phyloP scores from a whole-genome alignment of 2,888 invertebrate species.

The Schizotus pectinicornis region DNA sequence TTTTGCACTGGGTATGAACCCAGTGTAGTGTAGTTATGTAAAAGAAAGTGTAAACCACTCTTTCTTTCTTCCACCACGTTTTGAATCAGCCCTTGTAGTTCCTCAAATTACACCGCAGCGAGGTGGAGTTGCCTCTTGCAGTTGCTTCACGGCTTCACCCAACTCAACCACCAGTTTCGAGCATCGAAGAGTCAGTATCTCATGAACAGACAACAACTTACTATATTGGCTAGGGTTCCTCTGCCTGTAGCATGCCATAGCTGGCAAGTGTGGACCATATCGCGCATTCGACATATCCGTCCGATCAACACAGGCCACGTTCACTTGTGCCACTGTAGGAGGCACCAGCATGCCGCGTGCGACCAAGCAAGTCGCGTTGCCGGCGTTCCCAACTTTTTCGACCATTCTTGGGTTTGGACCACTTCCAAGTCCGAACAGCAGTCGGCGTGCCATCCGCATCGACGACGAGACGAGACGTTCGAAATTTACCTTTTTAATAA shows the following conservation, averaged over 20 bases:
- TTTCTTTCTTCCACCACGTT: too few species aligned
- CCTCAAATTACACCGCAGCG: too few species aligned
- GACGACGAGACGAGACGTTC: slow-evolving; percentile 28
- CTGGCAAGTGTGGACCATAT: slow-evolving; percentile 23
- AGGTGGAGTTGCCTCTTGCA: too few species aligned
- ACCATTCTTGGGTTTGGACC: slow-evolving; percentile 8
- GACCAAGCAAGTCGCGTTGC: slow-evolving; percentile 17
- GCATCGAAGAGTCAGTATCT: slow-evolving; percentile 27
- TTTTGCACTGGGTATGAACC: too few species aligned
- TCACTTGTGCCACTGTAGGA: slow-evolving; percentile 22
- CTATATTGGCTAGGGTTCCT: slow-evolving; percentile 39
- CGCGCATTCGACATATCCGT: slow-evolving; percentile 2
- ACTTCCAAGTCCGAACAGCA: slow-evolving; percentile 23
- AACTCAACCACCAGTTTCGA: too few species aligned
- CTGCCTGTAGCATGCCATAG: slow-evolving; percentile 35
- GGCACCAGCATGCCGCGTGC: slow-evolving; percentile 27
- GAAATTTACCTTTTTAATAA: slow-evolving; percentile 34
- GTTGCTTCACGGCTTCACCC: too few species aligned
- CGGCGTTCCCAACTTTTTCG: background rate
- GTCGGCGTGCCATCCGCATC: slow-evolving; percentile 20
- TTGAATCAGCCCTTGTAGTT: too few species aligned
- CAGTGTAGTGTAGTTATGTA: too few species aligned
- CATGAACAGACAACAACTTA: slow-evolving; percentile 32
- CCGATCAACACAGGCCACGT: background rate
- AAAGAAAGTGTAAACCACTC: too few species aligned